Evolutionary conservation across 2,797 vertebrate species (phyloP), one percentile per base, ranked within the genome.

Genomic region (Sorex maritimensis): DNA sequence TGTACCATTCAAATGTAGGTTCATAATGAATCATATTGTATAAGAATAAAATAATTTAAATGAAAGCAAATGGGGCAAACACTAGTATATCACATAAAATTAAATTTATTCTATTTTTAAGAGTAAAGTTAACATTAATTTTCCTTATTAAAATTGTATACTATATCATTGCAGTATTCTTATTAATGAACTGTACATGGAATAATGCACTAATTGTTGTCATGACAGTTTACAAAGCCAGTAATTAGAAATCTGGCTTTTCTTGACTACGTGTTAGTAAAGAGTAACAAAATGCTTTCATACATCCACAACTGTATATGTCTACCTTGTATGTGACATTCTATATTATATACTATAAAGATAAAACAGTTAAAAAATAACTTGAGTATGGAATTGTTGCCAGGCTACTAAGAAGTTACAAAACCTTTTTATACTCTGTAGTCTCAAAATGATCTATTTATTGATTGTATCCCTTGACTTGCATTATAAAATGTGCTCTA

Each of bases 191-290:
- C 65, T 85, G 28, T 69, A 86, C 38, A 87, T 85, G 23, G 12
- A 82, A 55, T 34, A 83, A 78, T n/a, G 84, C 6, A 72, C 30
- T 95, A 94, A 93, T 94, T 94, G 69, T 92, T 96, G 46, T 81
- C 85, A 86, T 87, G 72, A 86, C 44, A 88, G 94, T 94, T 88
- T 82, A 85, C 21, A 92, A 92, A 93, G 44, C 44, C 24, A 69
- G 3, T 82, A 91, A 94, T 92, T 92, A 81, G 73, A 92, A 86
- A 14, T 85, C 44, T 75, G 28, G 38, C 24, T 96, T 84, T 38
- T 94, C 46, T 85, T 28, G 79, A 30, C 93, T 94, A 94, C 95
- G 94, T 94, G 90, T 87, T 96, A 96, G 81, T 90, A 67, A 95
- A 88, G 10, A 46, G n/a, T 81, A 94, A 91, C 89, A 75, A 86